Conservation (phyloP, 2,888 invertebrate genomes). For the Mesoligia furuncula region DNA sequence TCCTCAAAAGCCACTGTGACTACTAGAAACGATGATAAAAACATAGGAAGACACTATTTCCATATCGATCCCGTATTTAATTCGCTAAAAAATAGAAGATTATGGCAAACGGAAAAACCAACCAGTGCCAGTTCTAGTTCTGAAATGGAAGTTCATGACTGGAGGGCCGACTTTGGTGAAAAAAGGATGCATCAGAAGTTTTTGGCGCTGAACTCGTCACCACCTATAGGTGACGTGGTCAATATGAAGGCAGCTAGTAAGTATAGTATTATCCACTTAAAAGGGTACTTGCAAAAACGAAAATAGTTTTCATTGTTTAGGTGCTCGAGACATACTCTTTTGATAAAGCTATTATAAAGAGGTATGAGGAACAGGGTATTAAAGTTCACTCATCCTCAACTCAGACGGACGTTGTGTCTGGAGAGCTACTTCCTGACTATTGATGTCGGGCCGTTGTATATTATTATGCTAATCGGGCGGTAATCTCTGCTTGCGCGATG, state of each 20-base stretch:
- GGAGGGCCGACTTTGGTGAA: conserved; percentile 72
- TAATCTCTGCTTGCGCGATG: too few species aligned
- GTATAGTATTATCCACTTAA: conserved; percentile 49
- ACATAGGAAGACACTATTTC: conserved; percentile 49
- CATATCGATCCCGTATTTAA: conserved; percentile 74
- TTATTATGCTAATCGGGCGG: too few species aligned
- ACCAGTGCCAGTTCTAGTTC: neutral
- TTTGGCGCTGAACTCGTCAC: conserved; percentile 72
- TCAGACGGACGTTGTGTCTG: neutral
- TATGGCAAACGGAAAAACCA: neutral
- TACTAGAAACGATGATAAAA: neutral
- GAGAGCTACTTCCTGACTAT: neutral
- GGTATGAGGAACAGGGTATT: neutral
- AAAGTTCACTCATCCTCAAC: neutral
- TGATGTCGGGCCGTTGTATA: neutral
- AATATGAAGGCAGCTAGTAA: conserved; percentile 84
- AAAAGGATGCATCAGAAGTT: conserved; percentile 70
- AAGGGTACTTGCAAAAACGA: neutral
- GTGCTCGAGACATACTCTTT: neutral
- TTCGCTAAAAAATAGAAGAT: conserved; percentile 52
- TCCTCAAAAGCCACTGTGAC: neutral
- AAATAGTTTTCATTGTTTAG: neutral
- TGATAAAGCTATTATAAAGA: neutral
- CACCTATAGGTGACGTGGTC: conserved; percentile 72
- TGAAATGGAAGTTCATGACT: conserved; percentile 61